Conservation (phyloP, 1,140 invertebrate genomes). For the Hylyphantes graminicola region DNA sequence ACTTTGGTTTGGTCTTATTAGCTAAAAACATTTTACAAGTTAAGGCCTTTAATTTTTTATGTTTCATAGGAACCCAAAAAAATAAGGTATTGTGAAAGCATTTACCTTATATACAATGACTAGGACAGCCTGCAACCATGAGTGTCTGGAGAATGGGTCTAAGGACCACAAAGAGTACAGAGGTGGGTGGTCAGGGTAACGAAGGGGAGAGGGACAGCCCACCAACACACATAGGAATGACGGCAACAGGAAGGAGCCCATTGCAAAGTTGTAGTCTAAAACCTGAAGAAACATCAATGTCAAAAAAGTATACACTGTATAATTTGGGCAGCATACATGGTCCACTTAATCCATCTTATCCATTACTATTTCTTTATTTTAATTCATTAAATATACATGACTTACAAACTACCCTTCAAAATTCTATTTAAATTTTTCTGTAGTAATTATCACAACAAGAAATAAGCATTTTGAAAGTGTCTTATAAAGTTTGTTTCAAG, state of each 20-base stretch:
- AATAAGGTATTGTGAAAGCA: neutral
- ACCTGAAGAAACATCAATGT: conserved; percentile 68
- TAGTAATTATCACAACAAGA: too few species aligned
- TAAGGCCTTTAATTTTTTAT: neutral
- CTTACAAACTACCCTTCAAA: too few species aligned
- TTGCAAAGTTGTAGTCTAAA: conserved; percentile 91
- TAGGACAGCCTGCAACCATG: conserved; percentile 93
- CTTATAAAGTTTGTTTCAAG: too few species aligned
- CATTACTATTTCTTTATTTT: neutral
- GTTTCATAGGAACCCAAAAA: neutral
- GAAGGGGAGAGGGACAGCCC: conserved; percentile 83
- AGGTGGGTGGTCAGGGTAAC: conserved; percentile 71
- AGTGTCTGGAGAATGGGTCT: conserved; percentile 83
- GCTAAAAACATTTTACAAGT: too few species aligned
- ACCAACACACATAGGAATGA: conserved; percentile 87
- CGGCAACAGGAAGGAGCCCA: conserved; percentile 87
- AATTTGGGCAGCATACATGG: too few species aligned
- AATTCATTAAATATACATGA: neutral
- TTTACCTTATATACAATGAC: conserved; percentile 95
- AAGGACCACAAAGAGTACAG: conserved; percentile 89
- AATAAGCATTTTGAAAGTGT: too few species aligned
- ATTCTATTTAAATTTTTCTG: too few species aligned
- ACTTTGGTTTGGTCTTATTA: too few species aligned
- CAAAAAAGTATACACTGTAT: neutral
- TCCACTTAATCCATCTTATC: too few species aligned